Base-by-base conservation (phyloP, 2,113 vertebrate genomes). In the Tragelaphus buxtoni region DNA sequence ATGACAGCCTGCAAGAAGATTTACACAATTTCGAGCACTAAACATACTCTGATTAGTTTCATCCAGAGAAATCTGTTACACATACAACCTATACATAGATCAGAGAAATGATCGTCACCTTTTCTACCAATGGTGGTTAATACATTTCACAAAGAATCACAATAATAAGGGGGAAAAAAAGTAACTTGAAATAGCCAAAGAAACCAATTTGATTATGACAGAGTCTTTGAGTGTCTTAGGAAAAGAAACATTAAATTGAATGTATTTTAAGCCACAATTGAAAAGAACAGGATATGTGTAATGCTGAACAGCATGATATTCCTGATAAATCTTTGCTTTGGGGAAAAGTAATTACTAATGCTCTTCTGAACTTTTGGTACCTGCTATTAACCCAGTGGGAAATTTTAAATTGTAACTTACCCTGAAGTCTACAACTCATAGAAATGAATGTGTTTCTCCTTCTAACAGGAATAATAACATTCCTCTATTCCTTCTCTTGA, bases 331-430 rank as follows among this genome's bases (percentile, higher is more conserved):
- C 86, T 90, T 30, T 80, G 79, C 72, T 93, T 94, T 97, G 22
- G 30, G 65, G 76, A 96, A 76, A 94, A 95, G 82, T 97, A 97
- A 98, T 97, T 98, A 97, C 77, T 96, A 76, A 92, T 83, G 56
- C 88, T 97, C 55, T 88, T 97, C 65, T 97, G 96, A 98, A 97
- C 95, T 97, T 96, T 95, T 82, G 32, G 76, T 98, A 92, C 95
- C 90, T 97, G 93, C 90, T 97, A 98, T 98, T 98, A 98, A 97
- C 97, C 49, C 97, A 97, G 97, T 97, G 53, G 96, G 98, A 95
- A 96, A 96, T 88, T 93, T 93, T 95, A 97, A 97, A 97, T 97
- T 98, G 96, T 96, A 97, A 98, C 90, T 96, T 98, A 96, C 47
- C 96, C 93, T 97, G 84, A 97, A 95, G 96, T 97, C 97, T 97